Percentiles rank a stretch among this genome's conserved stretches.
phyloP scores from a whole-genome alignment of 2,888 invertebrate species.

The Silvanus unidentatus region DNA sequence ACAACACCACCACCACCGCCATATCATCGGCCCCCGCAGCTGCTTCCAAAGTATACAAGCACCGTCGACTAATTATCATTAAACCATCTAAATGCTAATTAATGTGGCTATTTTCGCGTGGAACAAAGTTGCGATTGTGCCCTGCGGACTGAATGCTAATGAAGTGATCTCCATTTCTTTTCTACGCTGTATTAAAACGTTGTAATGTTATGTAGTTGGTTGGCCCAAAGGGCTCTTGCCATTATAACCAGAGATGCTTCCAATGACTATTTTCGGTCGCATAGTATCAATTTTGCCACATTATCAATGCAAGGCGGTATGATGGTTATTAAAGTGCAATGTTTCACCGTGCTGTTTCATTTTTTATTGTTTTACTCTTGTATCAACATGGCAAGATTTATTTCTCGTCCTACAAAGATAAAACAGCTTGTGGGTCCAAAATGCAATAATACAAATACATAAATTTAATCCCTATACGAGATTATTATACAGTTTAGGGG shows the following conservation, averaged over 20 bases:
- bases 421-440: too few species aligned
- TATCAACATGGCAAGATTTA: too few species aligned
- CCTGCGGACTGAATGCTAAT: conserved; percentile 48
- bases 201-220: too few species aligned
- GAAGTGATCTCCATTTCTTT: conserved; percentile 33
- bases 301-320: too few species aligned
- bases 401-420: too few species aligned
- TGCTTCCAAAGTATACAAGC: conserved; percentile 38
- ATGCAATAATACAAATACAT: too few species aligned
- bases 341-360: too few species aligned
- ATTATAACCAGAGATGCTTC: too few species aligned
- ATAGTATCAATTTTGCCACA: background rate
- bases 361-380: too few species aligned
- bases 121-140: conserved; percentile 42
- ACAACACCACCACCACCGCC: too few species aligned
- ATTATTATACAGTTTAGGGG: conserved; percentile 2
- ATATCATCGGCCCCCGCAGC: conserved; percentile 35
- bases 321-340: too few species aligned
- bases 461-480: conserved; percentile 1
- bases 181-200: conserved; percentile 7
- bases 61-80: conserved; percentile 50
- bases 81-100: conserved; percentile 53
- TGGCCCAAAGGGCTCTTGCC: too few species aligned
- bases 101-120: conserved; percentile 49
- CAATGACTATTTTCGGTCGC: background rate